These are phyloP conservation scores for Urocynchramus pylzowi DNA, from an alignment of 2,113 vertebrate species.

Conservation along the genomic window DNA sequence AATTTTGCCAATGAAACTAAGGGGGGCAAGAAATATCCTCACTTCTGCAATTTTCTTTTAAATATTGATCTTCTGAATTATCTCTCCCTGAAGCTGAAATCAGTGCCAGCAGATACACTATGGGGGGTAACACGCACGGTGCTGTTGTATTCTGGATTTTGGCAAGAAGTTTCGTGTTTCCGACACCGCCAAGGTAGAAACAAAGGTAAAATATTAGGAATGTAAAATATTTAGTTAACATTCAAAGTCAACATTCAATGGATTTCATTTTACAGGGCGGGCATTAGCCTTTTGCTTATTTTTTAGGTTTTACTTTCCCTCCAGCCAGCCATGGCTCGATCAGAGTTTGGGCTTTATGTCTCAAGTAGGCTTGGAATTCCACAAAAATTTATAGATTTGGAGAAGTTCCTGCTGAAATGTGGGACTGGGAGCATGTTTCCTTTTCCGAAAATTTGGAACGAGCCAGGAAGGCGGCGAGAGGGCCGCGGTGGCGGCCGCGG, in stretches of 20 bases:
- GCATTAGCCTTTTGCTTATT: neutral
- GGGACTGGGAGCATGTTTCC: neutral
- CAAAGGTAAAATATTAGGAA: conserved; percentile 31
- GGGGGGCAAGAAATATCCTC: neutral
- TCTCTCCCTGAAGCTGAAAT: neutral
- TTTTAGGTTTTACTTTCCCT: neutral
- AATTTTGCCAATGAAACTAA: neutral
- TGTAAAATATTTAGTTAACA: conserved; percentile 9
- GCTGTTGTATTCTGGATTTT: neutral
- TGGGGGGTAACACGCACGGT: rapidly evolving
- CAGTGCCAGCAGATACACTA: neutral
- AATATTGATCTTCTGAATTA: neutral
- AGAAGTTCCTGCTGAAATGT: neutral
- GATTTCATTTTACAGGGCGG: neutral
- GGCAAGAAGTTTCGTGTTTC: neutral
- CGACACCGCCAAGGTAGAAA: neutral
- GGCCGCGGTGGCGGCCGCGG: neutral
- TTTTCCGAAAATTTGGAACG: neutral
- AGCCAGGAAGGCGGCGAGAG: neutral
- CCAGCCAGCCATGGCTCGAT: neutral
- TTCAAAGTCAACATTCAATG: neutral
- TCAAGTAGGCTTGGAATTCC: neutral
- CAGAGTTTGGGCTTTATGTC: neutral
- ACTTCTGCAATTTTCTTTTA: neutral
- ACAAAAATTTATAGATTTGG: neutral